Evolutionary conservation across 2,797 vertebrate species (phyloP).

Genomic region (Scyliorhinus canicula): DNA sequence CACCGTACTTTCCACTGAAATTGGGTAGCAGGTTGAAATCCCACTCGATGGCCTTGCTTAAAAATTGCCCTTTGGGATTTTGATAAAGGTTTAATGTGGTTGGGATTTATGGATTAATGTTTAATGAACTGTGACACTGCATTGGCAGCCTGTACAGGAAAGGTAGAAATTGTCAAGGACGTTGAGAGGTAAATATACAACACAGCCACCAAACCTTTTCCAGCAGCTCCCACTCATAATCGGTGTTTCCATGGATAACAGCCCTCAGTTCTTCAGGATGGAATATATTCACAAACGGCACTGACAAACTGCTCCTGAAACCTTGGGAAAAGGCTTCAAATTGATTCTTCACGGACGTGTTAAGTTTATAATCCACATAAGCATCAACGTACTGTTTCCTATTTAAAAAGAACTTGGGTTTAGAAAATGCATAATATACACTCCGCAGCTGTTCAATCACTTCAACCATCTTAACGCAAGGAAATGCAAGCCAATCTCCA

Average conservation of each 20-base stretch:
- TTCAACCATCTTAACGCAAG: not conserved
- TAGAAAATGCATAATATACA: not conserved
- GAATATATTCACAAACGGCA: slow-evolving; percentile 50
- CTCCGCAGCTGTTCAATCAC: not conserved
- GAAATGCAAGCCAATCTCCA: not conserved
- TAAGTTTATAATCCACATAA: slow-evolving; percentile 55
- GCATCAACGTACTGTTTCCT: slow-evolving; percentile 60
- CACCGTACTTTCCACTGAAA: not conserved
- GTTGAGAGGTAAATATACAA: not conserved
- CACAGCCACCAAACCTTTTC: slow-evolving; percentile 49
- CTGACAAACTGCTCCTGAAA: slow-evolving; percentile 52
- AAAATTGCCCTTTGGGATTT: not conserved
- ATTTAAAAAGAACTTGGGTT: slow-evolving; percentile 39
- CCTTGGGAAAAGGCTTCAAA: slow-evolving; percentile 51
- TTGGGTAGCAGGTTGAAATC: not conserved
- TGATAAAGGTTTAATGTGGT: not conserved
- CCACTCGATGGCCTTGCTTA: not conserved
- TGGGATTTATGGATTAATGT: too few relatives aligned
- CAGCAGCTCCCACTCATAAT: slow-evolving; percentile 53
- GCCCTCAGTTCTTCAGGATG: slow-evolving; percentile 52
- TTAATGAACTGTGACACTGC: not conserved
- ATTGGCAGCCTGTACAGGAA: not conserved
- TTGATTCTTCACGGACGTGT: slow-evolving; percentile 47
- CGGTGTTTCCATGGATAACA: slow-evolving; percentile 48
- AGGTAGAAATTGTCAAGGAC: not conserved